Base-by-base conservation (phyloP, 2,797 vertebrate genomes). In the Darevskia nairensis region DNA sequence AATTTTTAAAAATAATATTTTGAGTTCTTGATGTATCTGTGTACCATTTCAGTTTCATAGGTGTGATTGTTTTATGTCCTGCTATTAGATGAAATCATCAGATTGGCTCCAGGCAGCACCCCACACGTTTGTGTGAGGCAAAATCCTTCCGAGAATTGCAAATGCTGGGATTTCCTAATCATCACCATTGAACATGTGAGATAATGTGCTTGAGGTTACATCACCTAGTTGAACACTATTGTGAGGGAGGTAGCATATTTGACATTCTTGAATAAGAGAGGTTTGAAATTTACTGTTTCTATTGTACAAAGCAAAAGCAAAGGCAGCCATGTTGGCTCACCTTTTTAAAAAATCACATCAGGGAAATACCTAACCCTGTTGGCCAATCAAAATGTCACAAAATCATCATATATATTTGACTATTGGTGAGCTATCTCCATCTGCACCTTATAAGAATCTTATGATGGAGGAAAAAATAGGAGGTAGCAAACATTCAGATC, bases 71-170 rank as follows among this genome's bases (percentile, higher is more conserved):
- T 94, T 92, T 88, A 94, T 80, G n/a, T 80, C 44, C 88, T 91
- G 55, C 74, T 87, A 92, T 82, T 91, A 93, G 92, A 94, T 90
- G 71, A 94, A 94, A 94, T 35, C 1, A 91, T 94, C 89, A 92
- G 92, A 95, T 94, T 92, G 88, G 86, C 29, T 85, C 19, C 64
- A 92, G 92, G 86, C 84, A 94, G 77, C 8, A 10, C 90, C 88
- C 94, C 81, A 88, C 89, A 89, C 86, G 92, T 91, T 41, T 93
- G 91, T 90, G 66, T 85, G 88, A 95, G 95, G 91, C 92, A 93
- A 19, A 13, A 41, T 94, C 92, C 92, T 94, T 3, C 61, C 81
- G 89, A 94, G 92, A 94, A 87, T 92, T 93, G 82, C 81, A 86
- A 72, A 90, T 61, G 85, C 86, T 93, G 89, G 92, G 93, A 88